Evolutionary conservation across 2,797 vertebrate genomes (phyloP).

Genomic region (Loriculus beryllinus): DNA sequence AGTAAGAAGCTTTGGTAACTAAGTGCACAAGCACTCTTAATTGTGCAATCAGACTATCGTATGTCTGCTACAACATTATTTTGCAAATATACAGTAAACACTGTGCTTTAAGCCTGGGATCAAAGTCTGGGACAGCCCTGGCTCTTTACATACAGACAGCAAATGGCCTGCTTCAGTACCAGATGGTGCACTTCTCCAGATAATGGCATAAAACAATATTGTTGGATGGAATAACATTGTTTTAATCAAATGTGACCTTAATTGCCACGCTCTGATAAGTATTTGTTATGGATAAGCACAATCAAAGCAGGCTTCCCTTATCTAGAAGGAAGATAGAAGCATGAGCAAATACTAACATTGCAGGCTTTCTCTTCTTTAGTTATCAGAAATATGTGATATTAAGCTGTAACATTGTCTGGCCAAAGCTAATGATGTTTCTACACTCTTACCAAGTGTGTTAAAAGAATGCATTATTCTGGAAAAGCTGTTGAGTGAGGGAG

Average conservation of each 20-base stretch:
- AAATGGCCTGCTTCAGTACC: background rate
- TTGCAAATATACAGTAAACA: background rate
- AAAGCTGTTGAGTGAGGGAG: background rate
- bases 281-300: background rate
- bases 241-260: background rate
- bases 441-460: background rate
- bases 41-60: background rate
- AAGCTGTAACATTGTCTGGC: background rate
- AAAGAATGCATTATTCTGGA: background rate
- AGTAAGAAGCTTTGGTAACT: background rate
- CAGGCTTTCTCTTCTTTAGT: background rate
- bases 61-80: background rate
- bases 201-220: background rate
- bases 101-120: background rate
- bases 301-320: background rate
- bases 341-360: background rate
- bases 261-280: background rate
- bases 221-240: background rate
- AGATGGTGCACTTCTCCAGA: background rate
- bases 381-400: fast-evolving
- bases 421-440: too few relatives aligned
- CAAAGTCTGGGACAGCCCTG: background rate
- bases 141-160: background rate
- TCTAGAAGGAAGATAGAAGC: background rate
- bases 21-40: background rate